Percentiles rank a stretch among this genome's conserved stretches.
Conservation (phyloP, 2,797 vertebrate species). For the Eulemur rubriventer region DNA sequence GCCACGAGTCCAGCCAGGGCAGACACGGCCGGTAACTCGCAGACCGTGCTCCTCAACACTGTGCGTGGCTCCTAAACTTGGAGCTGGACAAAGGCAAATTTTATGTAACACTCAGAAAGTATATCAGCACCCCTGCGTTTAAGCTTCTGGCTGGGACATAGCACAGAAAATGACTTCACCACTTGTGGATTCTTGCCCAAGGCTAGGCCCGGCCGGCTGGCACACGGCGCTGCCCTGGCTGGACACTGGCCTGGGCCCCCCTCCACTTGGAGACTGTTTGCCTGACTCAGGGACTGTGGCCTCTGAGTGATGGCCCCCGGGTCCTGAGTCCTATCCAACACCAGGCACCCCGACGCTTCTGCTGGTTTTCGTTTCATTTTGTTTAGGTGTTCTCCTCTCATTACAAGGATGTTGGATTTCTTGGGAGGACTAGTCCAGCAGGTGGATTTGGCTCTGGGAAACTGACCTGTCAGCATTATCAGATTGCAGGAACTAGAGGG, state of each 20-base stretch:
- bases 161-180: background rate
- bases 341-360: background rate
- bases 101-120: background rate
- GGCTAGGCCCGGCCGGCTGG: background rate
- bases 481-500: constrained; percentile 44
- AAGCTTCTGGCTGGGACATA: background rate
- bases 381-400: background rate
- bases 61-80: background rate
- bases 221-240: background rate
- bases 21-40: fast-evolving
- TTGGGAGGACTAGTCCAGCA: background rate
- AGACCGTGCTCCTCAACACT: fast-evolving
- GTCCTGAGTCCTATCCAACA: fast-evolving
- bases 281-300: background rate
- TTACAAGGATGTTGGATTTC: background rate
- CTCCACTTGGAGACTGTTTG: background rate
- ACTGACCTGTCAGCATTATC: background rate
- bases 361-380: background rate
- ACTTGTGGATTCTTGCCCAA: background rate
- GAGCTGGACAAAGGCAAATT: background rate
- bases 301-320: fast-evolving
- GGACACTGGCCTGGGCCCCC: background rate
- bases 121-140: background rate
- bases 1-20: fast-evolving
- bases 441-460: constrained; percentile 10